Evolutionary conservation across 2,113 vertebrate genomes (phyloP), one percentile per base, ranked within the genome.

Genomic region (Amblyopsis rosae): DNA sequence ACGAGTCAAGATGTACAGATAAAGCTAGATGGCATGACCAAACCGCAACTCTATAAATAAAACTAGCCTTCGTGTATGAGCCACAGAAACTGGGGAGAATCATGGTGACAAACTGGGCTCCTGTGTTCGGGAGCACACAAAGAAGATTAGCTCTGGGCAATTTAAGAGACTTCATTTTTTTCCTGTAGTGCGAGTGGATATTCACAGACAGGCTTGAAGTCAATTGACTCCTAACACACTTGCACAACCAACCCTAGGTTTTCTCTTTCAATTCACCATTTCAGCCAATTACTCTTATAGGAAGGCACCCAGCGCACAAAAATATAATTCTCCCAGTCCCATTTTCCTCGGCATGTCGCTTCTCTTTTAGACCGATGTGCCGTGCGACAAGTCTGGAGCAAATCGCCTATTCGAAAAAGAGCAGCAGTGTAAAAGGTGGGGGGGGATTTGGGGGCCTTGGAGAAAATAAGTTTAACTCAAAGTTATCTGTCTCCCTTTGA

Each of bases 401-500:
- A 85, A 85, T 73, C 48, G 68, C 67, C 65, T 75, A 76, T 87
- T 73, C 68, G 61, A 73, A 72, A 65, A 72, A 10, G 33, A 9
- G 16, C 35, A 50, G n/a, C 10, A 0, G 45, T 76, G 58, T 47
- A 51, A 41, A 67, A 66, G 61, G 67, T 53, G 17, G 76, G 67
- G 74, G 61, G 54, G 74, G 49, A 15, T 3, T 15, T 50, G 13
- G 15, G 56, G 16, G 73, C 35, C 45, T 67, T 32, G 17, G 57
- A 3, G 32, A 33, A 84, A 82, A 64, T 63, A 72, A 65, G 70
- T 82, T 81, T 56, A 75, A 83, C 72, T 81, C 73, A 53, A 59
- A 78, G 65, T 75, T 81, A 83, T 84, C 71, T 82, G 61, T 12
- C 58, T 73, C 58, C 76, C 87, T 92, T 89, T 90, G 89, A 93